Percentiles rank a stretch among this genome's conserved stretches.
Conservation (phyloP, 1,140 invertebrate genomes). For the Sitobion miscanthi region DNA sequence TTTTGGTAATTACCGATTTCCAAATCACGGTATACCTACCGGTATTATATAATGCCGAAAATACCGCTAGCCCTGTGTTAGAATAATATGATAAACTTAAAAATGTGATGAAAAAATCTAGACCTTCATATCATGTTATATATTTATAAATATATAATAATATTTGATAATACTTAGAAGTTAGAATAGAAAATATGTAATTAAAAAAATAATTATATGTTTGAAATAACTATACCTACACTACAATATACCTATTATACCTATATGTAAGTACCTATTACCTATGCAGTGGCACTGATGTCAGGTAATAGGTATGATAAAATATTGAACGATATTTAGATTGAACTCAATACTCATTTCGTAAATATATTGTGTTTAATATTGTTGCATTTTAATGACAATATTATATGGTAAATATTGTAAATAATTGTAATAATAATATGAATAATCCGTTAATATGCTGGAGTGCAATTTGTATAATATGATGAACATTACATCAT, state of each 20-base stretch:
- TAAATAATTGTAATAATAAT: neutral
- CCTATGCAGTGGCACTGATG: too few relatives aligned
- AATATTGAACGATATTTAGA: neutral
- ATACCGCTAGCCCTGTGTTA: too few relatives aligned
- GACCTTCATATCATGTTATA: too few relatives aligned
- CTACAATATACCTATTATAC: neutral
- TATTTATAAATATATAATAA: too few relatives aligned
- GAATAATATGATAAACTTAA: neutral
- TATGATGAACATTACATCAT: neutral
- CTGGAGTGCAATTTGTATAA: too few relatives aligned
- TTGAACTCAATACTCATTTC: neutral
- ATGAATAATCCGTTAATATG: neutral
- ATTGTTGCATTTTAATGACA: neutral
- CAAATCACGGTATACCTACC: too few relatives aligned
- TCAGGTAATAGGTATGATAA: neutral
- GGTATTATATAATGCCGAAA: too few relatives aligned
- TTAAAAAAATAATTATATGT: neutral
- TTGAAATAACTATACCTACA: neutral
- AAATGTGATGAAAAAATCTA: neutral
- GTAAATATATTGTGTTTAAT: neutral
- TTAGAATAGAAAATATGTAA: neutral
- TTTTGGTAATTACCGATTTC: too few relatives aligned
- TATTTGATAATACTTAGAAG: neutral
- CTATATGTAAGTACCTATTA: too few relatives aligned
- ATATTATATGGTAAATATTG: too few relatives aligned